phyloP scores from a whole-genome alignment of 64 coral and sea anemone species.

The Porites lutea region DNA sequence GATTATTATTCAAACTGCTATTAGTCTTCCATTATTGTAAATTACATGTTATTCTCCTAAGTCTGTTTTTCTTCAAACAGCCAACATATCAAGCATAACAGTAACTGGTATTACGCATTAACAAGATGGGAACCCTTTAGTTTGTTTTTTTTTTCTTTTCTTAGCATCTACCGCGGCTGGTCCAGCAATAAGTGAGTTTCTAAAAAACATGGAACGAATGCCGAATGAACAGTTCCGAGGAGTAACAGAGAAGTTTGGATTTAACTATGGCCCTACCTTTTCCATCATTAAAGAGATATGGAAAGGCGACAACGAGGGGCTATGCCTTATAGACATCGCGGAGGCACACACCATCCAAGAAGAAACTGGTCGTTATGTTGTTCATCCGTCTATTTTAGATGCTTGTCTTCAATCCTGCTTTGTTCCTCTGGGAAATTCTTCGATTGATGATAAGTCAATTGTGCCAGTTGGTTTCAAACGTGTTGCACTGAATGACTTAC shows the following conservation, averaged over 20 bases:
- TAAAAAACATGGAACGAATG: slow-evolving; percentile 33
- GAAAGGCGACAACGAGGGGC: slow-evolving; percentile 24
- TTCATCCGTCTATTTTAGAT: slow-evolving; percentile 74
- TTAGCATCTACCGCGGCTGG: neutral
- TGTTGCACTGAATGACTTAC: neutral
- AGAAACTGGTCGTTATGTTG: slow-evolving; percentile 40
- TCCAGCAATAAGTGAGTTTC: slow-evolving; percentile 10
- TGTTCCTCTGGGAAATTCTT: neutral
- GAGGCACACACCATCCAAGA: neutral
- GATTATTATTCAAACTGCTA: too few relatives aligned
- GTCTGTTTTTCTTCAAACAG: too few relatives aligned
- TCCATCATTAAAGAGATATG: slow-evolving; percentile 46
- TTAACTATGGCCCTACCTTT: slow-evolving; percentile 63
- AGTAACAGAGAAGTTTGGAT: slow-evolving; percentile 39
- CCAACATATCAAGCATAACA: too few relatives aligned
- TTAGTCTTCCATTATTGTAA: too few relatives aligned
- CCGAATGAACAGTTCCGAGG: slow-evolving; percentile 25
- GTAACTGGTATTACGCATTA: too few relatives aligned
- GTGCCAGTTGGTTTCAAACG: slow-evolving; percentile 51
- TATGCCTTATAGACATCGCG: slow-evolving; percentile 17
- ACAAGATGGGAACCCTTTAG: too few relatives aligned
- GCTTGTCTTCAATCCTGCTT: slow-evolving; percentile 79
- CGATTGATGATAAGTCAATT: neutral
- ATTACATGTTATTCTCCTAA: too few relatives aligned
- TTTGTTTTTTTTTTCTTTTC: too few relatives aligned